These are phyloP conservation scores for Caranx melampygus DNA, from an alignment of 2,113 vertebrate genomes.

Conservation along the genomic window DNA sequence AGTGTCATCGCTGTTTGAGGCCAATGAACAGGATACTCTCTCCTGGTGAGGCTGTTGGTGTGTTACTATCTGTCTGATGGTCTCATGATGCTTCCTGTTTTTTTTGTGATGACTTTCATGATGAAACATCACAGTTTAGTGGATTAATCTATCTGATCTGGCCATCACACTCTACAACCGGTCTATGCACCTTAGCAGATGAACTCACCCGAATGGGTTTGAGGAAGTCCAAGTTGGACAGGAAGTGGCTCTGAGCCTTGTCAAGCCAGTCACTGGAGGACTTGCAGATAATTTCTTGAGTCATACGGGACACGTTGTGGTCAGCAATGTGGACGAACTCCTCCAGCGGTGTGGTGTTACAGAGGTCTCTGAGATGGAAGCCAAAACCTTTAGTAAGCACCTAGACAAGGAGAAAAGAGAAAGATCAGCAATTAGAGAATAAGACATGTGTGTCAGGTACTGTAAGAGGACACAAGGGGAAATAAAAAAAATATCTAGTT, in stretches of 20 bases:
- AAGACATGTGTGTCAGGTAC: no score
- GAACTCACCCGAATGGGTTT: slow-evolving; percentile 89
- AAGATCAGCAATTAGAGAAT: background rate
- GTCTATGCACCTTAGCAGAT: background rate
- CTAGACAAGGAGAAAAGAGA: slow-evolving; percentile 68
- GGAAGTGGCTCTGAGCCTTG: slow-evolving; percentile 84
- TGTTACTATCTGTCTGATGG: background rate
- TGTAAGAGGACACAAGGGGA: background rate
- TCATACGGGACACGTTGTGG: slow-evolving; percentile 68
- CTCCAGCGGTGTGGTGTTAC: slow-evolving; percentile 83
- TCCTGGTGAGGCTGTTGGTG: background rate
- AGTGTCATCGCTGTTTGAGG: background rate
- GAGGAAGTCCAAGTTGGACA: slow-evolving; percentile 88
- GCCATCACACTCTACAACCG: background rate
- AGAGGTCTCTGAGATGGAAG: slow-evolving; percentile 88
- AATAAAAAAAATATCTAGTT: background rate
- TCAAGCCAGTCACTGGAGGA: slow-evolving; percentile 86
- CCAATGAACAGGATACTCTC: no score
- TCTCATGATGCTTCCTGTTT: background rate
- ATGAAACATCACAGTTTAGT: background rate
- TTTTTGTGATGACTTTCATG: background rate
- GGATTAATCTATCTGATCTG: background rate
- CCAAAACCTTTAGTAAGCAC: slow-evolving; percentile 89
- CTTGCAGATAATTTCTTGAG: slow-evolving; percentile 86
- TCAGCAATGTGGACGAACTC: slow-evolving; percentile 87